These are phyloP conservation scores for Dione vanillae DNA, from an alignment of 2,888 invertebrate species.

Conservation along the genomic window DNA sequence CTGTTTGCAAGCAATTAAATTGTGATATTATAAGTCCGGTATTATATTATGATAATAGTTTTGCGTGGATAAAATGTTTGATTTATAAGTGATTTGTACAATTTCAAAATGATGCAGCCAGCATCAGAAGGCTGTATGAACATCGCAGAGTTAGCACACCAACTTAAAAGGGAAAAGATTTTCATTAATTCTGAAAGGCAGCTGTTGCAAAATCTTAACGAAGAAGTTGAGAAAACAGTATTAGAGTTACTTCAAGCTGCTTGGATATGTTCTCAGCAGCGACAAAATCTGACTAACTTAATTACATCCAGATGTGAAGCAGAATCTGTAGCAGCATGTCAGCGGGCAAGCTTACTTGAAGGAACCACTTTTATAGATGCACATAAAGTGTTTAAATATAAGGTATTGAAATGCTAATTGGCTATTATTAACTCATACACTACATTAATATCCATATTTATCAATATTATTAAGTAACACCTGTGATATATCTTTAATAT, in stretches of 20 bases:
- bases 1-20: constrained; percentile 33
- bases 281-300: constrained; percentile 90
- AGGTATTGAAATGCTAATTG: constrained; percentile 77
- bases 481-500: not conserved
- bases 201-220: constrained; percentile 90
- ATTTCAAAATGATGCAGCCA: constrained; percentile 75
- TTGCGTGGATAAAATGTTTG: constrained; percentile 49
- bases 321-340: constrained; percentile 90
- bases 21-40: constrained; percentile 42
- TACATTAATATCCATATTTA: not conserved
- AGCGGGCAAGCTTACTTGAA: constrained; percentile 80
- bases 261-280: constrained; percentile 95
- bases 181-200: constrained; percentile 94
- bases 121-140: constrained; percentile 79
- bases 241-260: constrained; percentile 87
- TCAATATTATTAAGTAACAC: not conserved
- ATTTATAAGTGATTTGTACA: constrained; percentile 52
- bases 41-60: constrained; percentile 46
- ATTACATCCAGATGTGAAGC: constrained; percentile 90
- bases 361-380: constrained; percentile 89
- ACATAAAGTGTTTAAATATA: constrained; percentile 92
- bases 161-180: constrained; percentile 92
- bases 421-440: not conserved
- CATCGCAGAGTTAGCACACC: constrained; percentile 80
- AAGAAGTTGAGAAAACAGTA: constrained; percentile 86